These are phyloP conservation scores for Rhysida immarginata DNA, from an alignment of 1,140 invertebrate species.

Conservation along the genomic window DNA sequence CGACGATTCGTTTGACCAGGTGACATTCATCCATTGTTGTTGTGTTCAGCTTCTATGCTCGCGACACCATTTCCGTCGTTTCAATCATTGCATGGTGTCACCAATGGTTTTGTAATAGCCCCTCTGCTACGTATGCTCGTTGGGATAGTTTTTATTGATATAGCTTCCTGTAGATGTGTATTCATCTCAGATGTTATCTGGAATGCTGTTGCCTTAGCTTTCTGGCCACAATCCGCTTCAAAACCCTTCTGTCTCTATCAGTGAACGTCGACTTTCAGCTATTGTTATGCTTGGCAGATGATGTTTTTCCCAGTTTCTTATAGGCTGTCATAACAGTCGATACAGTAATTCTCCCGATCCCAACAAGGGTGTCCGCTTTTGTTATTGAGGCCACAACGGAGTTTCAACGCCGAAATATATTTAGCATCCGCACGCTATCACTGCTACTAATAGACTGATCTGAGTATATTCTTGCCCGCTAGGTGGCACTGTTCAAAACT, in stretches of 20 bases:
- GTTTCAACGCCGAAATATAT: not conserved
- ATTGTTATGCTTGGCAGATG: not conserved
- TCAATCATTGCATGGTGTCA: constrained; percentile 9
- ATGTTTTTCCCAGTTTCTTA: not conserved
- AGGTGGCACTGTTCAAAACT: not conserved
- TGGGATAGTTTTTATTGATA: not conserved
- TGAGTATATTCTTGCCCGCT: not conserved
- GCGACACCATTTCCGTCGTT: constrained; percentile 6
- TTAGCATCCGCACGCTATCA: too few relatives aligned
- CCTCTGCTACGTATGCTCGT: constrained; percentile 4
- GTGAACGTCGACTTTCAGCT: not conserved
- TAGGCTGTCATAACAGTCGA: not conserved
- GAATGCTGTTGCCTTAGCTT: not conserved
- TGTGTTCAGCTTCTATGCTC: not conserved
- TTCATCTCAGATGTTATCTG: not conserved
- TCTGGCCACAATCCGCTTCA: not conserved
- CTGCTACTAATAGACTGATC: not conserved
- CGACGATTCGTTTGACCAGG: constrained; percentile 8
- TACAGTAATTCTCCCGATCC: not conserved
- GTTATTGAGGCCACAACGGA: not conserved
- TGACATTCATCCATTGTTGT: constrained; percentile 1
- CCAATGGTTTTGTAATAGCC: constrained; percentile 9
- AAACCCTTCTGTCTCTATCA: not conserved
- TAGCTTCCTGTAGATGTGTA: not conserved
- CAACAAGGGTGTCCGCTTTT: not conserved